Conservation (phyloP, 2,888 invertebrate species). For the Heteromyza rotundicornis region DNA sequence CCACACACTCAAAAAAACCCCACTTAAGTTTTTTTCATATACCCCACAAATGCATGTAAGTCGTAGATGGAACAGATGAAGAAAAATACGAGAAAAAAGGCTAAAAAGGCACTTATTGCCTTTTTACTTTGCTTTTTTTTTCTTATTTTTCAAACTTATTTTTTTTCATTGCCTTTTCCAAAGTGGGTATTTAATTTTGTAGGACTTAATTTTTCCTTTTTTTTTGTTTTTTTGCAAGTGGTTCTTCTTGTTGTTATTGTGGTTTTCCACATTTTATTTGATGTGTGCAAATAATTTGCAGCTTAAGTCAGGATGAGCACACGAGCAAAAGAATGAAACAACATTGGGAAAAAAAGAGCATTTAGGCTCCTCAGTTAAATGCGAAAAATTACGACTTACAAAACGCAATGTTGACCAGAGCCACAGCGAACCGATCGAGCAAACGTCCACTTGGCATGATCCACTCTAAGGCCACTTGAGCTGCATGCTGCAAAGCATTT, state of each 20-base stretch:
- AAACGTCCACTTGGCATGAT: not conserved
- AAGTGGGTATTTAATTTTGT: constrained; percentile 38
- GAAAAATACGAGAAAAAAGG: not conserved
- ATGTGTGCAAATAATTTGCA: constrained; percentile 36
- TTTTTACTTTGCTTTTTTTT: constrained; percentile 26
- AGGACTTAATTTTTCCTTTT: constrained; percentile 31
- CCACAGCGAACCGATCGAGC: not conserved
- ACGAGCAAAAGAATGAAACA: not conserved
- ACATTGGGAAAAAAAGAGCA: no score
- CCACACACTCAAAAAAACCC: not conserved
- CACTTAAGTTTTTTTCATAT: no score
- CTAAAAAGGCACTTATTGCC: constrained; percentile 4
- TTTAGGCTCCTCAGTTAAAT: not conserved
- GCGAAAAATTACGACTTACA: not conserved
- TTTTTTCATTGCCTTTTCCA: constrained; percentile 16
- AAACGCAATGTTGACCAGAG: not conserved
- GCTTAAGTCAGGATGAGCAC: not conserved
- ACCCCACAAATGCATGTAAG: not conserved
- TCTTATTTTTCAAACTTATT: constrained; percentile 14
- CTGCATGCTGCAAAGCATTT: not conserved
- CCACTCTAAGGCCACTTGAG: not conserved
- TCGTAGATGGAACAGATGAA: not conserved
- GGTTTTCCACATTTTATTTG: constrained; percentile 38
- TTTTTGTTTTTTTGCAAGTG: no score
- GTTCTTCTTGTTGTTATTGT: no score